phyloP scores from a whole-genome alignment of 2,113 vertebrate genomes.

The Sturnus vulgaris region DNA sequence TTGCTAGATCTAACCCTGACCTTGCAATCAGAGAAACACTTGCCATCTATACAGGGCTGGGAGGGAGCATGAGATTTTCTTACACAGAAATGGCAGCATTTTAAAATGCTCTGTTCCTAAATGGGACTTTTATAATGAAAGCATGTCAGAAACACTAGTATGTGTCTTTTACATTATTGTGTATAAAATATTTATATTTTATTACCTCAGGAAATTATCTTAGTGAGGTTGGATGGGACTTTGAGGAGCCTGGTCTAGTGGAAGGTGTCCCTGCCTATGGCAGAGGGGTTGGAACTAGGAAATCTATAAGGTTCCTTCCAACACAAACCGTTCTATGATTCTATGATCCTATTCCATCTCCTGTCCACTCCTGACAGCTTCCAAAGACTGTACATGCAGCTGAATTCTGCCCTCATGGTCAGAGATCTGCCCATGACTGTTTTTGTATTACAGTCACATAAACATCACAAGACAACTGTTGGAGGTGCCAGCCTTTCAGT shows the following conservation, averaged over 20 bases:
- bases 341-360: background rate
- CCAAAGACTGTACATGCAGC: background rate
- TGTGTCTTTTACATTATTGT: background rate
- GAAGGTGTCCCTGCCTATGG: background rate
- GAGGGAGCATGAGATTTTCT: background rate
- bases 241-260: background rate
- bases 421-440: background rate
- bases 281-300: background rate
- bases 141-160: background rate
- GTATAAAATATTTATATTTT: background rate
- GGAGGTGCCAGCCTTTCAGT: background rate
- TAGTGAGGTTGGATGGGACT: background rate
- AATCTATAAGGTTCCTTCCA: background rate
- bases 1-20: background rate
- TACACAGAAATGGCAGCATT: background rate
- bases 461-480: background rate
- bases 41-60: background rate
- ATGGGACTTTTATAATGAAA: background rate
- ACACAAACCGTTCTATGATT: background rate
- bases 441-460: background rate
- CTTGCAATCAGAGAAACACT: background rate
- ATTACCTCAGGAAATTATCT: background rate
- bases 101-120: background rate
- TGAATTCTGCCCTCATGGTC: background rate
- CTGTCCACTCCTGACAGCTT: background rate